Evolutionary conservation across 2,888 invertebrate genomes (phyloP).

Genomic region (Psylliodes chrysocephalus): DNA sequence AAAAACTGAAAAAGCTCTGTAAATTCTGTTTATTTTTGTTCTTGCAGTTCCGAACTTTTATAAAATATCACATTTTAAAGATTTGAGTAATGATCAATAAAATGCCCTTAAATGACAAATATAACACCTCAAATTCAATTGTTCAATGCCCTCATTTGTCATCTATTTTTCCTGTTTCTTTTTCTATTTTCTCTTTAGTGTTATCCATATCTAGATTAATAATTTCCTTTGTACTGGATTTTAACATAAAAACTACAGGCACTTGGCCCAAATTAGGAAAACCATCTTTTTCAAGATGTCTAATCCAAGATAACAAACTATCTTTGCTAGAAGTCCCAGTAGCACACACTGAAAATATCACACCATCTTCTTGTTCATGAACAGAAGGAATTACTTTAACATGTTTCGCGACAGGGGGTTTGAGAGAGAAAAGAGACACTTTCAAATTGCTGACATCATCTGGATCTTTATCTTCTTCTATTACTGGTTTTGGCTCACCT

Average conservation of each 20-base stretch:
- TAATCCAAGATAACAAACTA: slow-evolving; percentile 92
- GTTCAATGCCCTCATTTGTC: too few species aligned
- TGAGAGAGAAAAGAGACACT: slow-evolving; percentile 68
- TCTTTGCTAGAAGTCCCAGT: slow-evolving; percentile 92
- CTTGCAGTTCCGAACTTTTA: too few species aligned
- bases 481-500: slow-evolving; percentile 72
- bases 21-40: too few species aligned
- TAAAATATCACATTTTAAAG: too few species aligned
- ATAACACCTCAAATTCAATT: too few species aligned
- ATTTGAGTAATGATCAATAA: background rate
- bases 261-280: slow-evolving; percentile 79
- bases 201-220: slow-evolving; percentile 37
- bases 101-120: too few species aligned
- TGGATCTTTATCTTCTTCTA: slow-evolving; percentile 66
- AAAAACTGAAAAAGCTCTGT: too few species aligned
- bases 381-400: slow-evolving; percentile 70
- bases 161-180: background rate
- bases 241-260: slow-evolving; percentile 87
- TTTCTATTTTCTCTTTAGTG: slow-evolving; percentile 19
- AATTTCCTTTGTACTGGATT: slow-evolving; percentile 68
- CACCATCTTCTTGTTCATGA: slow-evolving; percentile 94
- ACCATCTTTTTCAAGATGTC: slow-evolving; percentile 78
- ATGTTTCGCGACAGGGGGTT: slow-evolving; percentile 59
- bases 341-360: slow-evolving; percentile 86
- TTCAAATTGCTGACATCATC: slow-evolving; percentile 81